Evolutionary conservation across 2,797 vertebrate genomes (phyloP), one percentile per base, ranked within the genome.

Genomic region (Synaphobranchus kaupii): DNA sequence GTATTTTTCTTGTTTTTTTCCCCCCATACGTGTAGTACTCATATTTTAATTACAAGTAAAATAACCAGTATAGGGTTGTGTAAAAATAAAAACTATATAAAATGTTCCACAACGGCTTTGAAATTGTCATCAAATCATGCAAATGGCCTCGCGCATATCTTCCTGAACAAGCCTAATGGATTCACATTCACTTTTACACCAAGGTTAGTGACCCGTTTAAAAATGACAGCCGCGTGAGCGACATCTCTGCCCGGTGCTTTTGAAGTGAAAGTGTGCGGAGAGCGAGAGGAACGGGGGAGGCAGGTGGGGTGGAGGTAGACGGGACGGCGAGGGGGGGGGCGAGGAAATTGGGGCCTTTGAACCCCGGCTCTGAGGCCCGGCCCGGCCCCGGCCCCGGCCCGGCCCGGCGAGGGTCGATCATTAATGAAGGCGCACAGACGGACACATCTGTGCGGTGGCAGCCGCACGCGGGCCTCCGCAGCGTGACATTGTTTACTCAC

Each of bases 401-500:
- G 1, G 39, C 39, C 39, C 39, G 39, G 39, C 39, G 1, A 39
- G 85, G 87, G 80, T 87, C 84, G 87, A 50, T 92, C 63, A 84
- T 90, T 93, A 91, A 88, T 31, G 86, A 89, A 86, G 83, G 91
- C 90, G 85, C 2, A 71, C 89, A 52, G 89, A 88, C 89, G 39
- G 93, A 89, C 93, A 80, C 95, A 94, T 92, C 95, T 94, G 95
- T 90, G 94, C 93, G 89, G 91, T 94, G 88, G 58, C 93, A 87
- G 95, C 94, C 93, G 93, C 92, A 93, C 92, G 95, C 94, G 91
- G 92, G 85, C 94, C 95, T 94, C 91, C 94, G 93, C 94, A 91
- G 93, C 92, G 93, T 58, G 84, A 90, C 84, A 93, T 94, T 95
- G 94, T 95, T 96, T 94, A 95, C 96, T 94, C 93, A 91, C 95